phyloP scores from a whole-genome alignment of 2,113 vertebrate genomes.

The Marcusenius ussheri region DNA sequence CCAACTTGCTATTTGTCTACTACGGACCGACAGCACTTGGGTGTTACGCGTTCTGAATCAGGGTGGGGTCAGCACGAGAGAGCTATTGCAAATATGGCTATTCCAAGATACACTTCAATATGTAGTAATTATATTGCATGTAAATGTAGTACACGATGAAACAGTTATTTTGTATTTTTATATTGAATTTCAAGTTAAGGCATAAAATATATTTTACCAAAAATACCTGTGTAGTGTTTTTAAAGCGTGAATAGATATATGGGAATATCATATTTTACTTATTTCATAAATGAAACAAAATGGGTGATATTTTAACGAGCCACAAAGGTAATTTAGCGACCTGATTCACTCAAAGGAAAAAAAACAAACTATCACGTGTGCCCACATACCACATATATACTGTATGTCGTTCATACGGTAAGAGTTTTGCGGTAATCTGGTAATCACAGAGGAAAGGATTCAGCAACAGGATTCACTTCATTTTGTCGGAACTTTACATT shows the following conservation, averaged over 20 bases:
- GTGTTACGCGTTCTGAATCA: not conserved
- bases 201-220: not conserved
- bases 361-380: not conserved
- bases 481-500: not conserved
- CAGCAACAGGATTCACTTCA: not conserved
- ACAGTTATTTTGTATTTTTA: not conserved
- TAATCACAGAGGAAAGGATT: not conserved
- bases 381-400: not conserved
- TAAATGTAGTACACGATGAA: not conserved
- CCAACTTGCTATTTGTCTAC: not conserved
- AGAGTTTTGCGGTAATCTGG: not conserved
- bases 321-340: not conserved
- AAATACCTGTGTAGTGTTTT: not conserved
- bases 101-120: not conserved
- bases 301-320: not conserved
- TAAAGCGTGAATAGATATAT: not conserved
- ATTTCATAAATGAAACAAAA: not conserved
- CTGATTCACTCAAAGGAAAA: not conserved
- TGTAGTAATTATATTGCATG: not conserved
- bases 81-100: not conserved
- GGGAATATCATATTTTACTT: not conserved
- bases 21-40: not conserved
- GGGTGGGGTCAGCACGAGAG: not conserved
- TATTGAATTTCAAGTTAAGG: not conserved
- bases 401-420: not conserved